Evolutionary conservation across 2,888 invertebrate genomes (phyloP).

Genomic region (Pantelozetes paolii): DNA sequence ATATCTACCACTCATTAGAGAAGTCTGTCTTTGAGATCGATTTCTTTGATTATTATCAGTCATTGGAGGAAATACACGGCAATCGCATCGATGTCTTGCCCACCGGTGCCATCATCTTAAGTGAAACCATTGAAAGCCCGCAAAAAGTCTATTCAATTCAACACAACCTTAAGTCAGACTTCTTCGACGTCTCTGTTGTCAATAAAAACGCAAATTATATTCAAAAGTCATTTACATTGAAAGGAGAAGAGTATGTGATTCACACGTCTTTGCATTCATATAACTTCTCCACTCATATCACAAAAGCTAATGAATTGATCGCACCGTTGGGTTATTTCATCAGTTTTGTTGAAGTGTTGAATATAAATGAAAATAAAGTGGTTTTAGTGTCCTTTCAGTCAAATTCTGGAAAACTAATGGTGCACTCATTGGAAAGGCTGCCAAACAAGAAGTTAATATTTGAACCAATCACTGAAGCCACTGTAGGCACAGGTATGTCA

Average conservation of each 20-base stretch:
- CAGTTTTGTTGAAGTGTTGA: constrained; percentile 2
- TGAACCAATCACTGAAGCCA: background rate
- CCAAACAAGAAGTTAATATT: background rate
- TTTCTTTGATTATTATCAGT: constrained; percentile 2
- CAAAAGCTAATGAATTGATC: background rate
- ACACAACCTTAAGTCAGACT: background rate
- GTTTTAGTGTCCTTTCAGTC: constrained; percentile 1
- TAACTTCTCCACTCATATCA: background rate
- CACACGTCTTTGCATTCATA: background rate
- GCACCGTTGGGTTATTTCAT: constrained; percentile 1
- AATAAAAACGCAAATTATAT: background rate
- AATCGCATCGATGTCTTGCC: background rate
- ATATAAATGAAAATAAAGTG: background rate
- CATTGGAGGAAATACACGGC: constrained; percentile 17
- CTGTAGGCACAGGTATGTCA: constrained; percentile 12
- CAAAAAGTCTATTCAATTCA: background rate
- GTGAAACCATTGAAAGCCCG: background rate
- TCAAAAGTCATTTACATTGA: background rate
- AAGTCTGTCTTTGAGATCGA: constrained; percentile 29
- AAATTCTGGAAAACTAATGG: constrained; percentile 7
- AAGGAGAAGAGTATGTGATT: background rate
- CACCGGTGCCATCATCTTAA: background rate
- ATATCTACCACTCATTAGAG: constrained; percentile 14
- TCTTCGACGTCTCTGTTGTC: background rate
- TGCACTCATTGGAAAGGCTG: constrained; percentile 6